These are phyloP conservation scores for Pipistrellus nathusii DNA, from an alignment of 2,797 vertebrate genomes.

Conservation along the genomic window DNA sequence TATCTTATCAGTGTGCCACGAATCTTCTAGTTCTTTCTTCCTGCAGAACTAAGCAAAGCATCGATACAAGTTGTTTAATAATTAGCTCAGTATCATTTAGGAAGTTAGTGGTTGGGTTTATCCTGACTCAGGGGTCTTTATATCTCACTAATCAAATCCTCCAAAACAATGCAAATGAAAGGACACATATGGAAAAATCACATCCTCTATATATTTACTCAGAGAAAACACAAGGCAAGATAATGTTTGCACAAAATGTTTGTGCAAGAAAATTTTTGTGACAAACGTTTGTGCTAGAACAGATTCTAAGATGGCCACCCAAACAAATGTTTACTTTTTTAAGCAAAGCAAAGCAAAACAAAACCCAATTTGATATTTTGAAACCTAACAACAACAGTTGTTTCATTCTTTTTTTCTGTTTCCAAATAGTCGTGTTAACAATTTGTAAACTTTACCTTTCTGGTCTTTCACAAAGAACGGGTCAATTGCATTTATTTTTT, in stretches of 20 bases:
- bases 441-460: conserved; percentile 34
- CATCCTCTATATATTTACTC: conserved; percentile 51
- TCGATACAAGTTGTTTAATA: not conserved
- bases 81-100: not conserved
- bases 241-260: conserved; percentile 17
- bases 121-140: conserved; percentile 8
- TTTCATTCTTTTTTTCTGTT: conserved; percentile 57
- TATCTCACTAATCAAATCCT: conserved; percentile 46
- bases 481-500: not conserved
- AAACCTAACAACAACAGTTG: not conserved
- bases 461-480: conserved; percentile 26
- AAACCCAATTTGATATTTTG: conserved; percentile 50
- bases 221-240: conserved; percentile 35
- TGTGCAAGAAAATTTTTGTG: not conserved
- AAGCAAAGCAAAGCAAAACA: conserved; percentile 30
- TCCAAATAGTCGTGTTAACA: conserved; percentile 49
- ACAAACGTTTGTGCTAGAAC: conserved; percentile 27
- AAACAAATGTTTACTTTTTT: conserved; percentile 68
- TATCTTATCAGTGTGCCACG: not conserved
- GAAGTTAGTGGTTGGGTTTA: not conserved
- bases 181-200: conserved; percentile 54
- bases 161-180: conserved; percentile 52
- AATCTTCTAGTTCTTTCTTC: not conserved
- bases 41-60: not conserved
- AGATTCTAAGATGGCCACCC: conserved; percentile 42